Evolutionary conservation across 2,113 vertebrate species (phyloP).

Genomic region (Oenanthe oenanthe): DNA sequence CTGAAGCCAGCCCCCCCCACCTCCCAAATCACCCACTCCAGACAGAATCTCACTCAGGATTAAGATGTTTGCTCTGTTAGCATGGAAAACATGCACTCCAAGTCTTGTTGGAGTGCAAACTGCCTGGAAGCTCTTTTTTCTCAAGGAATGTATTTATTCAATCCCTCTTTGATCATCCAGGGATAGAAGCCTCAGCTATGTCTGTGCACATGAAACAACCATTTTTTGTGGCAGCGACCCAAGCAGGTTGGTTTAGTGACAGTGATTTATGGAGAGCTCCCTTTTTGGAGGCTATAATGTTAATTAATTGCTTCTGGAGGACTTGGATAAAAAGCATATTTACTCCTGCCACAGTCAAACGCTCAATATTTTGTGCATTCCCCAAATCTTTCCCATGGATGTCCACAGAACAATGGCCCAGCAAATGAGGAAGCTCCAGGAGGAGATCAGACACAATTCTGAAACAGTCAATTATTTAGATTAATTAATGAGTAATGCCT

Average conservation of each 20-base stretch:
- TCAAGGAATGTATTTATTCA: neutral
- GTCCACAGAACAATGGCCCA: slow-evolving; percentile 22
- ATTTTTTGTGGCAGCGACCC: neutral
- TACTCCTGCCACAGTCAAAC: neutral
- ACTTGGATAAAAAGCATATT: slow-evolving; percentile 30
- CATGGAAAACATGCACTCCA: neutral
- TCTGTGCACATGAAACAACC: neutral
- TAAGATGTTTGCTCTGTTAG: neutral
- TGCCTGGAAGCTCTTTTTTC: neutral
- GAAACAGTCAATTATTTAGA: slow-evolving; percentile 28
- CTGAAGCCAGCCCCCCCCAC: neutral
- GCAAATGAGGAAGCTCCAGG: slow-evolving; percentile 6
- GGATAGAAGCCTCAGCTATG: neutral
- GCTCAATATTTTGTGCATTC: neutral
- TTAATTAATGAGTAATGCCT: slow-evolving; percentile 52
- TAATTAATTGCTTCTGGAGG: slow-evolving; percentile 45
- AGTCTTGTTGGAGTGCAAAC: neutral
- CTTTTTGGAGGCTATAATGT: neutral
- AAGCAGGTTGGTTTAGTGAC: neutral
- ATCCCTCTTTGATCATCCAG: neutral
- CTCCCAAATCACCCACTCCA: fast-evolving
- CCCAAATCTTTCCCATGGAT: neutral
- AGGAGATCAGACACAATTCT: neutral
- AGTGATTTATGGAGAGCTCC: slow-evolving; percentile 14
- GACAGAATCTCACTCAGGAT: neutral